Percentiles rank a stretch among this genome's conserved stretches.
These are phyloP conservation scores for Basileuterus tristriatus DNA, from an alignment of 2,797 vertebrate species.

Conservation along the genomic window DNA sequence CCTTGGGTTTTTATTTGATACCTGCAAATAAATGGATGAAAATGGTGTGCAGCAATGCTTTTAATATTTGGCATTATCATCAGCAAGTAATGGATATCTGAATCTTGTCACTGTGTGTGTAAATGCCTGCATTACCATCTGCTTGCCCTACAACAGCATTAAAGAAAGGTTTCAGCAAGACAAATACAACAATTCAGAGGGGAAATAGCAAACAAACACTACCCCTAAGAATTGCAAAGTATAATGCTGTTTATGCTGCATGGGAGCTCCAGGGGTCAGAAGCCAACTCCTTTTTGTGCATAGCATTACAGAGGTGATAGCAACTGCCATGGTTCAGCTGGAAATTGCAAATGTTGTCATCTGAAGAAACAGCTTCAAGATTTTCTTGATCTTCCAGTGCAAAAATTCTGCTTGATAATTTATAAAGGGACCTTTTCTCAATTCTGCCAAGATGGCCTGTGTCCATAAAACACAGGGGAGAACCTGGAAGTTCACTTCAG, in stretches of 20 bases:
- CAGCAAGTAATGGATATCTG: not conserved
- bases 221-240: not conserved
- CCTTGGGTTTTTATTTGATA: not conserved
- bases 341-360: constrained; percentile 16
- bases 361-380: not conserved
- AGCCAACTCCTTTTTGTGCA: constrained; percentile 38
- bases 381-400: not conserved
- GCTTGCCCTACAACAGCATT: not conserved
- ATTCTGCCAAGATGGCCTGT: not conserved
- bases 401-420: not conserved
- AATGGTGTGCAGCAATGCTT: not conserved
- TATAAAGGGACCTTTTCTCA: not conserved
- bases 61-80: not conserved
- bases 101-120: not conserved
- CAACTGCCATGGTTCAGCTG: not conserved
- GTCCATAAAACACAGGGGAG: not conserved
- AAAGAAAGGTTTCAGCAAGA: constrained; percentile 53
- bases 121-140: not conserved
- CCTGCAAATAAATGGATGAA: not conserved
- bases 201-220: constrained; percentile 14
- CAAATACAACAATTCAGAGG: constrained; percentile 32
- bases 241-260: constrained; percentile 35
- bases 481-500: not conserved
- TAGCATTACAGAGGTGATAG: not conserved
- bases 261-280: constrained; percentile 58